Conservation (phyloP, 2,888 invertebrate species). For the Aproaerema taeniolella region DNA sequence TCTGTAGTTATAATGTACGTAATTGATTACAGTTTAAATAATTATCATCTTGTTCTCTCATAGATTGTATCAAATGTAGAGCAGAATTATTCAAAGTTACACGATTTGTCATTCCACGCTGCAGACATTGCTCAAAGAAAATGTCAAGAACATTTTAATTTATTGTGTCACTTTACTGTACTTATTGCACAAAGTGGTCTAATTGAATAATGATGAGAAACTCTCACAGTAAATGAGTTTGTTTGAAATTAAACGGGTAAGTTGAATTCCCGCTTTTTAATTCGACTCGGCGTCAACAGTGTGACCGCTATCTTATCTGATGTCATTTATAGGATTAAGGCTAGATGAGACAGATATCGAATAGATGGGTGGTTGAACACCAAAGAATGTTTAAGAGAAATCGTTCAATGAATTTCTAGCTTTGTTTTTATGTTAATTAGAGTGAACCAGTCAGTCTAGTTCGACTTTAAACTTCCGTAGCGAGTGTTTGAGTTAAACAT, state of each 20-base stretch:
- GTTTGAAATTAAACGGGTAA: conserved; percentile 14
- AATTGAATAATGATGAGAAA: conserved; percentile 30
- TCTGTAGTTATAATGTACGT: too few relatives aligned
- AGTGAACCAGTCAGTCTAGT: conserved; percentile 48
- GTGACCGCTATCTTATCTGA: conserved; percentile 58
- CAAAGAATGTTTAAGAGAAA: conserved; percentile 64
- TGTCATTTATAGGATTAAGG: conserved; percentile 73
- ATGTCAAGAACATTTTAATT: conserved; percentile 11
- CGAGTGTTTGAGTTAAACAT: conserved; percentile 48
- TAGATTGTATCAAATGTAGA: too few relatives aligned
- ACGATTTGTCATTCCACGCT: too few relatives aligned
- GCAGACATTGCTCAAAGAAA: too few relatives aligned
- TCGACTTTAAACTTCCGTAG: conserved; percentile 60
- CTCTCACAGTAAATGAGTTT: conserved; percentile 25
- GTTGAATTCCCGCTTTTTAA: conserved; percentile 36
- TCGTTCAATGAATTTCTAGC: conserved; percentile 64
- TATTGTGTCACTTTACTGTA: conserved; percentile 16
- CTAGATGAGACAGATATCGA: conserved; percentile 66
- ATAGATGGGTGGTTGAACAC: conserved; percentile 56
- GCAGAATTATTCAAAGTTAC: too few relatives aligned
- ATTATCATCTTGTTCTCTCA: too few relatives aligned
- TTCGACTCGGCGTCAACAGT: conserved; percentile 36
- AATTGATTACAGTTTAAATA: too few relatives aligned
- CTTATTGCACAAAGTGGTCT: conserved; percentile 23
- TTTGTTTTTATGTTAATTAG: conserved; percentile 74